Evolutionary conservation across 2,797 vertebrate species (phyloP), one percentile per base, ranked within the genome.

Genomic region (Xyrichtys novacula): DNA sequence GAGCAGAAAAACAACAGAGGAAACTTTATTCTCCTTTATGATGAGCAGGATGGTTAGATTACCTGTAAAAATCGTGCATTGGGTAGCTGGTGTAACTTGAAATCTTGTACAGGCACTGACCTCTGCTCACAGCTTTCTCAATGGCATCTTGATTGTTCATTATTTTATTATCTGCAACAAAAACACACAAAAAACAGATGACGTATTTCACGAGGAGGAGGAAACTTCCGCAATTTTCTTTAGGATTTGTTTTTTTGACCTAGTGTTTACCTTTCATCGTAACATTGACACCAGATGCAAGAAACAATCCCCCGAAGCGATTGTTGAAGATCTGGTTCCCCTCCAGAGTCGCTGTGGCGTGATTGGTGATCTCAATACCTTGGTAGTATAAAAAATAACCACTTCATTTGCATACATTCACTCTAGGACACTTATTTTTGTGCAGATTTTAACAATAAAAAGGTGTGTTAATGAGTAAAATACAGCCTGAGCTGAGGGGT

Each of bases 21-120:
- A 40, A 16, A 16, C 25, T 65, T 1, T 11, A n/a, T 17, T 53
- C 32, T 43, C 29, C 46, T 47, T 38, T 16, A 25, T 50, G 20
- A 6, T 2, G 17, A 60, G 22, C 40, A 19, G 20, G 8, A 53
- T 65, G 50, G 55, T 20, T 20, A 42, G 10, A n/a, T 93, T 95
- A 99, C 98, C 98, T 98, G 96, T 99, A 99, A 93, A 99, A 99
- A 93, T 99, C 98, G 89, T 99, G 98, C 98, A 99, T 99, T 73
- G 98, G 98, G 83, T 99, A 99, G 95, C 98, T 99, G 95, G 98
- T 99, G 90, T 99, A 99, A 94, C 98, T 99, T 66, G 98, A 99
- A 91, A 99, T 99, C 95, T 99, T 99, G 89, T 99, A 99, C 89
- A 99, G 94, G 93, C 98, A 99, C 90, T 99, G 98, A 90, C 98